These are phyloP conservation scores for Spodoptera littoralis DNA, from an alignment of 2,888 invertebrate genomes.

Conservation along the genomic window DNA sequence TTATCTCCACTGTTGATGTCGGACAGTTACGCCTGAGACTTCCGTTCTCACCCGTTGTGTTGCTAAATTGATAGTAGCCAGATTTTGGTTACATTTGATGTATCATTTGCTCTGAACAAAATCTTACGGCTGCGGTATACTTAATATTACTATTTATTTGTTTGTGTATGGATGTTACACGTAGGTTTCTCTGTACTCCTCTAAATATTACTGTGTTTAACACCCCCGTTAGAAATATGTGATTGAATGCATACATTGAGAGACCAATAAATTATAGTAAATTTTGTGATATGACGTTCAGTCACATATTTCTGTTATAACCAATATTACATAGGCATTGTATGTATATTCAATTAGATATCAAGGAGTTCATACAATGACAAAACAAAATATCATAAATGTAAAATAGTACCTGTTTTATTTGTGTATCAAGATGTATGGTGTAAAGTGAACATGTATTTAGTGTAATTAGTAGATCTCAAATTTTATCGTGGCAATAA, in stretches of 20 bases:
- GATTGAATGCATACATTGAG: conserved; percentile 28
- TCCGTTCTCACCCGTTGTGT: conserved; percentile 11
- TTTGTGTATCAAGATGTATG: conserved; percentile 45
- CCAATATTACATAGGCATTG: conserved; percentile 26
- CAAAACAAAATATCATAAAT: conserved; percentile 51
- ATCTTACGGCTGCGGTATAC: conserved; percentile 51
- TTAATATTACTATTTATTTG: conserved; percentile 58
- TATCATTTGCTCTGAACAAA: conserved; percentile 49
- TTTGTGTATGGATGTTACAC: conserved; percentile 55
- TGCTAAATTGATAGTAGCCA: conserved; percentile 29
- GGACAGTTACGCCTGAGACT: conserved; percentile 25
- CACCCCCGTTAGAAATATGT: conserved; percentile 39
- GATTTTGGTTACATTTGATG: conserved; percentile 18
- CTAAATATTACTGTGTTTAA: conserved; percentile 27
- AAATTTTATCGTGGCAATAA: conserved; percentile 59
- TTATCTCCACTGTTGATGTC: conserved; percentile 32
- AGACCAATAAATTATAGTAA: conserved; percentile 47
- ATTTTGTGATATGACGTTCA: conserved; percentile 35
- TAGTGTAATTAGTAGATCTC: conserved; percentile 63
- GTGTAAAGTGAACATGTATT: conserved; percentile 52
- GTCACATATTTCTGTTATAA: conserved; percentile 42
- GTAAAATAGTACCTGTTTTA: conserved; percentile 61
- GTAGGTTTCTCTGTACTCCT: conserved; percentile 45
- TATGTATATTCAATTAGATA: conserved; percentile 33
- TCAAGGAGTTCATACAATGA: conserved; percentile 42